Evolutionary conservation across 1,140 invertebrate genomes (phyloP), one percentile per base, ranked within the genome.

Genomic region (Caerostris extrusa): DNA sequence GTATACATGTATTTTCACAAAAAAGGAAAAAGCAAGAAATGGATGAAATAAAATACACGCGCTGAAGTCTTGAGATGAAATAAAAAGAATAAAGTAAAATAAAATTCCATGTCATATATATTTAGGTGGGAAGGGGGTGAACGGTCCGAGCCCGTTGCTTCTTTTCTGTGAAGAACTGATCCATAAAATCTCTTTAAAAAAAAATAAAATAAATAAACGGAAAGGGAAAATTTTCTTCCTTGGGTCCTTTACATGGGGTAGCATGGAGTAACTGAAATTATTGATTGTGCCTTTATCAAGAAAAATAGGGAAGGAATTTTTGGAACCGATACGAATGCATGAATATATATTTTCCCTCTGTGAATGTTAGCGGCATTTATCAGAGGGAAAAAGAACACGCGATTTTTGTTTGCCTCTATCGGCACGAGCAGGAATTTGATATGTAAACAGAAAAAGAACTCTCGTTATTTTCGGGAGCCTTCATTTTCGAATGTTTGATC

Each of bases 211-310:
- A 34, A 34, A 34, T 34, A 34, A 34, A 3, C 2, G 60, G 64
- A 69, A 57, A 89, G 69, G 61, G 58, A 69, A 87, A 89, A 83
- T 83, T 83, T 58, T 83, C 82, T 58, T 83, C 82, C 34, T 7
- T 53, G 82, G 17, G 14, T 7, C 77, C 14, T 6, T 83, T 83
- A 56, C 82, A 83, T 17, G n/a, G 82, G 57, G 53, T n/a, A 56
- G 55, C 82, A 83, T 58, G 82, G n/a, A 83, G 82, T 83, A 83
- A 83, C 82, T 83, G 87, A 89, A 89, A 89, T 89, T 89, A 89
- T 89, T 89, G 87, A 89, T 89, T 64, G 87, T 89, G 87, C 71
- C 87, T 69, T 64, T 89, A 89, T 89, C 58, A 89, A 89, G 87
- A 89, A 19, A 89, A 89, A 89, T 89, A 69, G 87, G 50, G 14